phyloP scores from a whole-genome alignment of 1,140 invertebrate genomes.

The Plectus sambesii region DNA sequence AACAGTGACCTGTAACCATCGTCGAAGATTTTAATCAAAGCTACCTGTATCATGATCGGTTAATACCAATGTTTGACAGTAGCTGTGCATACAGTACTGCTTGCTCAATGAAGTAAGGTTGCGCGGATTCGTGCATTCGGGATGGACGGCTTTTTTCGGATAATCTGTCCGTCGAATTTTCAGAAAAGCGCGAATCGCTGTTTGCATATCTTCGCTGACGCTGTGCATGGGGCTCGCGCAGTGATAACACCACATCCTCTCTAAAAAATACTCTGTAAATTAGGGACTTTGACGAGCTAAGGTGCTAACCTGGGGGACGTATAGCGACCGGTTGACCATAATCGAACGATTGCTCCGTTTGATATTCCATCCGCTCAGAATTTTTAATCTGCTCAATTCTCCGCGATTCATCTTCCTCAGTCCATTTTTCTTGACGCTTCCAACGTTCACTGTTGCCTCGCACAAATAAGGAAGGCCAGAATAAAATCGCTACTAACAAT shows the following conservation, averaged over 20 bases:
- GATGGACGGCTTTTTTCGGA: constrained; percentile 22
- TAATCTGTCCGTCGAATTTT: constrained; percentile 22
- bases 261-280: constrained; percentile 3
- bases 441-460: too few relatives aligned
- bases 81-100: constrained; percentile 24
- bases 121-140: constrained; percentile 21
- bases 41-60: constrained; percentile 32
- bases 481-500: too few relatives aligned
- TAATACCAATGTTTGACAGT: constrained; percentile 34
- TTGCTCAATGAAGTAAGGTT: constrained; percentile 21
- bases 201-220: constrained; percentile 1
- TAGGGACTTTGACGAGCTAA: constrained; percentile 5
- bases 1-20: constrained; percentile 8
- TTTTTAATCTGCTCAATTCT: constrained; percentile 23
- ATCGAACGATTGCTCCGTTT: constrained; percentile 21
- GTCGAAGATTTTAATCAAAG: background rate
- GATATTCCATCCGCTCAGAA: constrained; percentile 5
- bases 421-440: too few relatives aligned
- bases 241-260: constrained; percentile 13
- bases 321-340: constrained; percentile 19
- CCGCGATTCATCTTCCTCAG: constrained; percentile 22
- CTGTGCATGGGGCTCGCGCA: constrained; percentile 4
- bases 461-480: too few relatives aligned
- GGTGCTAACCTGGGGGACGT: constrained; percentile 9
- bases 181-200: constrained; percentile 22